These are phyloP conservation scores for Eulemur mongoz DNA, from an alignment of 2,797 vertebrate species.

Conservation along the genomic window DNA sequence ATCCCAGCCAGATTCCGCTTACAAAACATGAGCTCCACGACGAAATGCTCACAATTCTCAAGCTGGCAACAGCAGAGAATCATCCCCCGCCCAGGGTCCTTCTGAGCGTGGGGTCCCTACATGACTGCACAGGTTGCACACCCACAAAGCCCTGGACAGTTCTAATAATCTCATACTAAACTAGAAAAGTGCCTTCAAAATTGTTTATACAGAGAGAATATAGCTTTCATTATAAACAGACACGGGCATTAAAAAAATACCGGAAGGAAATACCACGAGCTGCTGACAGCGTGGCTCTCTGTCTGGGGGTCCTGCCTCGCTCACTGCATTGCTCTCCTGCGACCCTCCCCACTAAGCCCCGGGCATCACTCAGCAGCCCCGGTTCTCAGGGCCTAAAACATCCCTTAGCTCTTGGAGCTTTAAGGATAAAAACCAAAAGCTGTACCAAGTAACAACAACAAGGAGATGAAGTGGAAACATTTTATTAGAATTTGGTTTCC, in stretches of 20 bases:
- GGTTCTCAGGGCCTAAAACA: not conserved
- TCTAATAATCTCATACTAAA: not conserved
- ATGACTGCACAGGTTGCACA: accelerated
- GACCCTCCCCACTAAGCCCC: accelerated
- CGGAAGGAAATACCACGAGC: not conserved
- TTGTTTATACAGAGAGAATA: not conserved
- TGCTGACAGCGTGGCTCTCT: no score
- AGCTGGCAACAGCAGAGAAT: not conserved
- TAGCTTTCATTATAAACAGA: not conserved
- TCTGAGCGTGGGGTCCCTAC: not conserved
- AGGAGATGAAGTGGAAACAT: not conserved
- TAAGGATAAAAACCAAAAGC: not conserved
- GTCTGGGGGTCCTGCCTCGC: not conserved
- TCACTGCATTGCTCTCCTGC: accelerated
- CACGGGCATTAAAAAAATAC: not conserved
- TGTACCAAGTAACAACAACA: not conserved
- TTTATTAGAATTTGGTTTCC: not conserved
- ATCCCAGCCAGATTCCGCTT: not conserved
- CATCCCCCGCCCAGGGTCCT: not conserved
- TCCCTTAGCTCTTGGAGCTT: not conserved
- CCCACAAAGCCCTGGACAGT: not conserved
- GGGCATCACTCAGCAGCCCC: not conserved
- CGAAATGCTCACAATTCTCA: not conserved
- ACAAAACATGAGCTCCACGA: not conserved
- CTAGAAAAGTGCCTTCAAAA: not conserved